These are phyloP conservation scores for Stratiomys singularior DNA, from an alignment of 2,888 invertebrate species.

Conservation along the genomic window DNA sequence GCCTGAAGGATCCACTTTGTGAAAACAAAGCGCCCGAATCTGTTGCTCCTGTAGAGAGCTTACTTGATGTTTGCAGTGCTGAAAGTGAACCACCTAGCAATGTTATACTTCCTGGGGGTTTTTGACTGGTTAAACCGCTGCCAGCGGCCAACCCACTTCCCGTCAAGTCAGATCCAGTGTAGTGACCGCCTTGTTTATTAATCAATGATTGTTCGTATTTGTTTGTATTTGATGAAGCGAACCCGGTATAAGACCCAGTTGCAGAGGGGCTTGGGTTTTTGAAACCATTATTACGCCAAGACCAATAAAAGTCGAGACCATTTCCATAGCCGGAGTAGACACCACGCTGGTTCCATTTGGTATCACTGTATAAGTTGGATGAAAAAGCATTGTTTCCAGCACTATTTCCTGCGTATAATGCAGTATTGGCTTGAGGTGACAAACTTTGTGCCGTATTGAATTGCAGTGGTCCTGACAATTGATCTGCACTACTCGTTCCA, in stretches of 20 bases:
- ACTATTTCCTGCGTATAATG: background rate
- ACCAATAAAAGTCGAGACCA: conserved; percentile 9
- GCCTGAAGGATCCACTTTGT: no score
- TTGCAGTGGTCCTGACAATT: no score
- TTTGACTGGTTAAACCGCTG: no score
- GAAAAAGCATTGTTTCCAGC: background rate
- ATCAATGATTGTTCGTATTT: no score
- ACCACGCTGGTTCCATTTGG: conserved; percentile 14
- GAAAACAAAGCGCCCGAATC: no score
- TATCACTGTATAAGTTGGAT: background rate
- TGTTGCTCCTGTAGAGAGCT: no score
- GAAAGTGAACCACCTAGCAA: no score
- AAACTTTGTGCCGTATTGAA: background rate
- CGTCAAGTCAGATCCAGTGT: no score
- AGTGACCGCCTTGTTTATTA: no score
- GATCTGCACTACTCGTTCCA: background rate
- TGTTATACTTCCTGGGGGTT: no score
- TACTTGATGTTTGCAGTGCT: no score
- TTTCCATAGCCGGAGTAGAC: conserved; percentile 22
- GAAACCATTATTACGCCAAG: conserved; percentile 21
- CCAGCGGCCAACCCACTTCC: no score
- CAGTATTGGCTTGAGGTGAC: background rate
- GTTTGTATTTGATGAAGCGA: background rate
- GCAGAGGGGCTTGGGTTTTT: background rate
- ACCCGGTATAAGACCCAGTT: background rate